Conservation (phyloP, 2,888 invertebrate species). For the Pseudococcus longispinus region DNA sequence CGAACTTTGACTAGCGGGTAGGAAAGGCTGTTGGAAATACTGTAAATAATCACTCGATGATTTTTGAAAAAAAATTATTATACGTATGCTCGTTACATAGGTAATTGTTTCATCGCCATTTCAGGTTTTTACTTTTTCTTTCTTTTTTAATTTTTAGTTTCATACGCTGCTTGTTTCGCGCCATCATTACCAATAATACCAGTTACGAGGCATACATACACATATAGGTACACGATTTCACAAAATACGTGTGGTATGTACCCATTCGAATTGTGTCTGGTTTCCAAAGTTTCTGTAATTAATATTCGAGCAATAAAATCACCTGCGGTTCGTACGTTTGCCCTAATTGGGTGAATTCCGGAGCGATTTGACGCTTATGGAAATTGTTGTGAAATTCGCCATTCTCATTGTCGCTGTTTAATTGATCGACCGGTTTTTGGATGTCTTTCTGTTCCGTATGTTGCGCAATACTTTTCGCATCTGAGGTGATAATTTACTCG, state of each 20-base stretch:
- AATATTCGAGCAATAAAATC: constrained; percentile 3
- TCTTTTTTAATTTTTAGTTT: neutral
- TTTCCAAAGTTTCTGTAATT: constrained; percentile 17
- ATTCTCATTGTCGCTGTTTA: constrained; percentile 3
- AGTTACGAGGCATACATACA: neutral
- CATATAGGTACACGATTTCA: neutral
- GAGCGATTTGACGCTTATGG: constrained; percentile 49
- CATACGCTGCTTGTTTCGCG: neutral
- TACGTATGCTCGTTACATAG: too few relatives aligned
- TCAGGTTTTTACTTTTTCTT: neutral
- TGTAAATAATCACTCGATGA: neutral
- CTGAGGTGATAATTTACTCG: neutral
- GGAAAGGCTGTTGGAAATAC: constrained; percentile 24
- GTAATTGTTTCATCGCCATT: too few relatives aligned
- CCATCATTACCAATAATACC: neutral
- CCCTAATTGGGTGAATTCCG: constrained; percentile 41
- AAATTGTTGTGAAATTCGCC: constrained; percentile 21
- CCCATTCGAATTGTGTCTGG: neutral
- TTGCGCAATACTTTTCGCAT: constrained; percentile 10
- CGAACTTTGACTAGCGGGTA: neutral
- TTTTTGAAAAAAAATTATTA: too few relatives aligned
- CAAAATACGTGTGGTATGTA: neutral
- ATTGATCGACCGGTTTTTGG: constrained; percentile 45
- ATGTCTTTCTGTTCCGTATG: constrained; percentile 41
- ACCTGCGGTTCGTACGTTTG: constrained; percentile 38